Conservation (phyloP, 1,140 invertebrate genomes). For the Meloidogyne exigua region DNA sequence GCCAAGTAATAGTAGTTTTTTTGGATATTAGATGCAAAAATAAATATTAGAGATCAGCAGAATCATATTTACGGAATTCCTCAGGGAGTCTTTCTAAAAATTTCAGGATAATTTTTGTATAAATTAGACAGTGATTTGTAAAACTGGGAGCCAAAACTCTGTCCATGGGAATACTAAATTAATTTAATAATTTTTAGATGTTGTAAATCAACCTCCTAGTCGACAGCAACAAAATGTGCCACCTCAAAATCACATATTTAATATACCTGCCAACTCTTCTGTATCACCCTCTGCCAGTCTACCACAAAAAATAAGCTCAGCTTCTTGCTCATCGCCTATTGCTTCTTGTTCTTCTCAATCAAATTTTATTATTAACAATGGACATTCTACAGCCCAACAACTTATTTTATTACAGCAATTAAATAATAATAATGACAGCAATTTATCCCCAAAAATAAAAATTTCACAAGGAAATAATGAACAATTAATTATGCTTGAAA, state of each 20-base stretch:
- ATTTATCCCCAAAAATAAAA: constrained; percentile 14
- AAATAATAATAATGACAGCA: background rate
- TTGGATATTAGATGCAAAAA: no score
- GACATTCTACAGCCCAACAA: background rate
- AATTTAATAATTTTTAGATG: background rate
- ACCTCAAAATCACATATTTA: constrained; percentile 12
- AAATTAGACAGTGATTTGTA: no score
- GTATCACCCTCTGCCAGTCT: background rate
- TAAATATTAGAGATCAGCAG: no score
- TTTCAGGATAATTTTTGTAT: no score
- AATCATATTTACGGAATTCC: no score
- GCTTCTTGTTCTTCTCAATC: background rate
- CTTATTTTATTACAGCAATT: background rate
- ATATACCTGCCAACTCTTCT: constrained; percentile 14
- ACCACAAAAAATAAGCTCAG: background rate
- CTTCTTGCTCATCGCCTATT: background rate
- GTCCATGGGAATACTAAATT: no score
- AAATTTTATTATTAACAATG: constrained; percentile 1
- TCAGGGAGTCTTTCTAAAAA: no score
- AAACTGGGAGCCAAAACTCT: background rate
- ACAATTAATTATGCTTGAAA: background rate
- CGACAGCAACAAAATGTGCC: constrained; percentile 19
- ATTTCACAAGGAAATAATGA: background rate
- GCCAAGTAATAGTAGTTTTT: background rate
- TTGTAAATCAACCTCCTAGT: constrained; percentile 6